phyloP scores from a whole-genome alignment of 2,797 vertebrate genomes.

The Limnodromus scolopaceus region DNA sequence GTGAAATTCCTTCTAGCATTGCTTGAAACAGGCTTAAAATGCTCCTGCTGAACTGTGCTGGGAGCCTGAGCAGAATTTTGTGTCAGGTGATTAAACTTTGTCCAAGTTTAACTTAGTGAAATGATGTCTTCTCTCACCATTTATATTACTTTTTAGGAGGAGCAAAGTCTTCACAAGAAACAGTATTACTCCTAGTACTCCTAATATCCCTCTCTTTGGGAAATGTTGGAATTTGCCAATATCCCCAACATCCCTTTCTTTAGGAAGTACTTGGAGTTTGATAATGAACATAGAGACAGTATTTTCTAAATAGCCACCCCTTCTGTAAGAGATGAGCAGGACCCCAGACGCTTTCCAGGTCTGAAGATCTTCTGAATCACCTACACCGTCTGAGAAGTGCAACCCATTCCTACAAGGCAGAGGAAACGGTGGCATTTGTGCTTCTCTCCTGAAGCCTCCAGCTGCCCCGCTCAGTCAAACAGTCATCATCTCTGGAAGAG shows the following conservation, averaged over 20 bases:
- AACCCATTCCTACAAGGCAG: neutral
- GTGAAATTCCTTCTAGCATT: constrained; percentile 6
- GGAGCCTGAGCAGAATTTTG: neutral
- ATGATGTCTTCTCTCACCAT: neutral
- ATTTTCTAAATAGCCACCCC: neutral
- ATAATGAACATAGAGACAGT: neutral
- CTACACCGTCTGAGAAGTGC: neutral
- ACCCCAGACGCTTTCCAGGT: neutral
- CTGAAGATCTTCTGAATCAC: neutral
- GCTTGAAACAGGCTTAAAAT: neutral
- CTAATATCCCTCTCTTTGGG: neutral
- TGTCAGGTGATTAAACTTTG: neutral
- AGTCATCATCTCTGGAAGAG: fast-evolving
- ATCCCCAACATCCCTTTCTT: neutral
- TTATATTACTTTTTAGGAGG: neutral
- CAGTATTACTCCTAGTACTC: neutral
- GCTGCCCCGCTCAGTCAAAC: neutral
- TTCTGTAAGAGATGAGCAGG: neutral
- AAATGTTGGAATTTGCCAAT: neutral
- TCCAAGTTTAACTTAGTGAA: neutral
- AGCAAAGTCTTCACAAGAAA: neutral
- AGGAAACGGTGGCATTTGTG: neutral
- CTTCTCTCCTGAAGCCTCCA: neutral
- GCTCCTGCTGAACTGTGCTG: neutral
- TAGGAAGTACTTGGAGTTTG: neutral